phyloP scores from a whole-genome alignment of 2,113 vertebrate species.

The Seriola dumerili region DNA sequence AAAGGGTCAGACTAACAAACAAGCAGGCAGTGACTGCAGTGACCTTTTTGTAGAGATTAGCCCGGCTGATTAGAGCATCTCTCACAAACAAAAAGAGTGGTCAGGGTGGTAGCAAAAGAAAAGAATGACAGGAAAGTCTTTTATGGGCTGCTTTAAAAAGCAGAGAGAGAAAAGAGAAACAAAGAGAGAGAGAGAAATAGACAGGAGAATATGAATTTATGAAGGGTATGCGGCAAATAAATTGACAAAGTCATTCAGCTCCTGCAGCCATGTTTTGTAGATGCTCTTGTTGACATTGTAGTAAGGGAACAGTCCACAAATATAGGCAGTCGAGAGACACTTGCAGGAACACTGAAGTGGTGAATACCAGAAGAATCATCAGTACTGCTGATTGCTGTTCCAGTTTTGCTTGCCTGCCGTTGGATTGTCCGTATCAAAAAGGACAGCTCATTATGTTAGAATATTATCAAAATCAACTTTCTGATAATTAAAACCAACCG shows the following conservation, averaged over 20 bases:
- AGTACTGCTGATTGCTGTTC: not conserved
- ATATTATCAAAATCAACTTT: no score
- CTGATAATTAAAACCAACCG: no score
- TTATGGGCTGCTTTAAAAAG: not conserved
- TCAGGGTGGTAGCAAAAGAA: not conserved
- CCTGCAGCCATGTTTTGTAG: not conserved
- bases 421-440: not conserved
- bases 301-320: not conserved
- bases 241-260: conserved; percentile 25
- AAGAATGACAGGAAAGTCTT: not conserved
- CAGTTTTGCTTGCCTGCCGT: no score
- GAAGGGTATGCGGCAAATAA: conserved; percentile 2
- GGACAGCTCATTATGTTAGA: no score
- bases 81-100: conserved; percentile 40
- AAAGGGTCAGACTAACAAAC: conserved; percentile 37
- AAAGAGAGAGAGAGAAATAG: not conserved
- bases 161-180: not conserved
- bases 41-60: conserved; percentile 52
- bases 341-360: conserved; percentile 7
- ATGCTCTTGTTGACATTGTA: not conserved
- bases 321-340: not conserved
- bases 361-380: not conserved
- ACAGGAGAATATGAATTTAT: not conserved
- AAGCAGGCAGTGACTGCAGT: conserved; percentile 36
- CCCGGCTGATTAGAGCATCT: conserved; percentile 25